Evolutionary conservation across 2,797 vertebrate species (phyloP).

Genomic region (Syndactyla subalaris): DNA sequence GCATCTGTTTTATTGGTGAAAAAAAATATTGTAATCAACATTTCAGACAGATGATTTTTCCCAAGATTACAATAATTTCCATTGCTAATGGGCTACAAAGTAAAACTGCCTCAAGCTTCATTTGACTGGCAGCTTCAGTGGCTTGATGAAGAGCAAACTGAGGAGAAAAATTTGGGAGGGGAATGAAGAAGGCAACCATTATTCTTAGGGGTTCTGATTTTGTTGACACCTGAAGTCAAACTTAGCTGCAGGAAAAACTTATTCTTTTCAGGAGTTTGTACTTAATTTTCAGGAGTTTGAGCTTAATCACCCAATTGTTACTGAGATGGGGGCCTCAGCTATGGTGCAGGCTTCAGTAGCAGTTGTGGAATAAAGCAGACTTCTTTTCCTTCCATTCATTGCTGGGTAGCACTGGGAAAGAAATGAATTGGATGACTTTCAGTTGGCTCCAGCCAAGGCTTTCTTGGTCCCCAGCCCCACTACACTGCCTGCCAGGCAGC

Average conservation of each 20-base stretch:
- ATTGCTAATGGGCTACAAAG: not conserved
- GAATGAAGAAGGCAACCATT: fast-evolving
- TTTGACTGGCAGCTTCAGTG: not conserved
- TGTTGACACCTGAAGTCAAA: not conserved
- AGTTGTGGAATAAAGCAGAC: not conserved
- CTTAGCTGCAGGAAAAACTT: not conserved
- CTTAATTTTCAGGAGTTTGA: not conserved
- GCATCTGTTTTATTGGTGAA: not conserved
- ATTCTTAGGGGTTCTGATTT: not conserved
- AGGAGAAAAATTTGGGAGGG: not conserved
- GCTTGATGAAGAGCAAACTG: not conserved
- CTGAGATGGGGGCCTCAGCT: not conserved
- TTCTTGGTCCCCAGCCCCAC: not conserved
- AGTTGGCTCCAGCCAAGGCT: fast-evolving
- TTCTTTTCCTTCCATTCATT: not conserved
- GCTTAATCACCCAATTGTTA: not conserved
- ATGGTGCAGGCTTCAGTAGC: not conserved
- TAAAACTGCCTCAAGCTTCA: not conserved
- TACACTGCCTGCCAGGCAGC: too few relatives aligned
- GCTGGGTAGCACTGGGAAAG: not conserved
- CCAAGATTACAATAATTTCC: not conserved
- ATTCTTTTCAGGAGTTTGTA: not conserved
- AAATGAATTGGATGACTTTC: not conserved
- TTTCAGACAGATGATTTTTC: not conserved
- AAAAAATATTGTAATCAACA: not conserved